Evolutionary conservation across 2,888 invertebrate genomes (phyloP), one percentile per base, ranked within the genome.

Genomic region (Stenotaenia linearis): DNA sequence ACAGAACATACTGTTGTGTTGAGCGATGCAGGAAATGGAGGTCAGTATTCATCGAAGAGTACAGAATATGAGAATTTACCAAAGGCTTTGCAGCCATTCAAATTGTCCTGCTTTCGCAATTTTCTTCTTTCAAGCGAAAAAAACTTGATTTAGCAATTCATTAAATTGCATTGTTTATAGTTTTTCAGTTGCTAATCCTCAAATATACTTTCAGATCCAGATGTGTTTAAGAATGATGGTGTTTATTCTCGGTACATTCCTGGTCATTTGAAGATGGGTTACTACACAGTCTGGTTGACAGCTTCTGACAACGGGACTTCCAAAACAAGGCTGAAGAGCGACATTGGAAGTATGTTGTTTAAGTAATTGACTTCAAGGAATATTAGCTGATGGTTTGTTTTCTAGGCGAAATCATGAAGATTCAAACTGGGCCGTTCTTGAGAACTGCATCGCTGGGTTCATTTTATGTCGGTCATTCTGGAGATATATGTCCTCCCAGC

Each of bases 211-310:
- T 23, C 75, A 85, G 86, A 87, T 82, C 86, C 86, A 12, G 88
- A 88, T 81, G 84, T 86, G 9, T 84, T 85, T 7, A 84, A 84
- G 81, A 84, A 85, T 40, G 88, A 88, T 82, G 87, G 87, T 23
- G 83, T 86, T 12, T 91, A 91, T 83, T 89, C 91, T 0, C 87
- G 90, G 69, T 91, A 90, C 84, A 89, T 90, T 82, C 88, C 89
- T 18, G 86, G 76, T 4, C 35, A 35, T 12, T 37, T 76, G 12
- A 76, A 76, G 18, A 76, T 23, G 35, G 76, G 76, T 2, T 76
- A 18, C 21, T 76, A 76, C 35, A 76, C 30, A 12, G 76, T 76
- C 1, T 23, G 23, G 23, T 12, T 76, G 12, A 76, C 30, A 76
- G 76, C 76, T 1, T 18, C 35, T 23, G 76, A 76, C 76, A 37